Percentiles rank a stretch among this genome's conserved stretches.
Conservation (phyloP, 2,888 invertebrate genomes). For the Alcis repandata region DNA sequence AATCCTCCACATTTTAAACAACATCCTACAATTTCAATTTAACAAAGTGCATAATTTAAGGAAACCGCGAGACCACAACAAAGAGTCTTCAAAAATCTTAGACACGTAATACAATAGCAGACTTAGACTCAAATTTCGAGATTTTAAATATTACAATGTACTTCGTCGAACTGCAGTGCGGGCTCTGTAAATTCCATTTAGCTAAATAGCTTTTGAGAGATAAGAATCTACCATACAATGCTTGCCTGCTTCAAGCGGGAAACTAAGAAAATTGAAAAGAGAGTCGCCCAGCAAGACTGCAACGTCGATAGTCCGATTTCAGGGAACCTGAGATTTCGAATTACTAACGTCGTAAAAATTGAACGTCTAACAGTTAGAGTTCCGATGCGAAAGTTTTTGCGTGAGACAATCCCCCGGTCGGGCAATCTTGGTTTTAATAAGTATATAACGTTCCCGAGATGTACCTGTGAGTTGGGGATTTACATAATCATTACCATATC, state of each 20-base stretch:
- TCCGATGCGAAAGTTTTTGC: slow-evolving; percentile 74
- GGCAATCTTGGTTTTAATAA: slow-evolving; percentile 86
- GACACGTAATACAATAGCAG: slow-evolving; percentile 79
- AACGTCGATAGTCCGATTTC: slow-evolving; percentile 81
- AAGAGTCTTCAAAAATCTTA: slow-evolving; percentile 70
- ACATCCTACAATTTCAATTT: slow-evolving; percentile 67
- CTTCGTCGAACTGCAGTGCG: slow-evolving; percentile 85
- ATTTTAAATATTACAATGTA: slow-evolving; percentile 86
- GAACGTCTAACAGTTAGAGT: slow-evolving; percentile 73
- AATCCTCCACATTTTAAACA: slow-evolving; percentile 51
- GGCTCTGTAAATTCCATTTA: slow-evolving; percentile 87
- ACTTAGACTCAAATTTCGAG: slow-evolving; percentile 82
- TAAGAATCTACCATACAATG: slow-evolving; percentile 86
- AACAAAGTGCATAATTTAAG: slow-evolving; percentile 73
- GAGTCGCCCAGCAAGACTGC: slow-evolving; percentile 82
- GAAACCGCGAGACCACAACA: slow-evolving; percentile 58
- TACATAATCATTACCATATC: slow-evolving; percentile 87
- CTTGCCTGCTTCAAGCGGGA: slow-evolving; percentile 79
- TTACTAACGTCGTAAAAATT: slow-evolving; percentile 81
- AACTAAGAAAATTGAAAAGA: slow-evolving; percentile 87
- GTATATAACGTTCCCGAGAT: slow-evolving; percentile 84
- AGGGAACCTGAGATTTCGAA: slow-evolving; percentile 79
- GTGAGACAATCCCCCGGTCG: slow-evolving; percentile 76
- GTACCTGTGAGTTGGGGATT: slow-evolving; percentile 85
- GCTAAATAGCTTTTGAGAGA: slow-evolving; percentile 86